These are phyloP conservation scores for human DNA, from an alignment of 2,113 vertebrate genomes.

Conservation along the genomic window GRCh38 chr12:438501-439000, in stretches of 20 bases:
- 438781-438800: not conserved
- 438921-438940: no score
- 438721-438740: not conserved
- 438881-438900: no score
- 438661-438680: not conserved
- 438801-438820: no score
- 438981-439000: no score
- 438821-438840: no score
- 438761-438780: not conserved
- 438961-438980: no score
- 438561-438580: not conserved
- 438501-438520: conserved; percentile 57
- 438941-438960: no score
- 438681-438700: not conserved
- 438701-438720: not conserved
- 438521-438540: conserved; percentile 79
- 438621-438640: not conserved
- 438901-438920: no score
- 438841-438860: no score
- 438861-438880: no score
- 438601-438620: not conserved
- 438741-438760: not conserved
- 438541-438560: conserved; percentile 90
- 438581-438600: not conserved
- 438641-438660: not conserved